Base-by-base conservation (phyloP, 2,888 invertebrate species). In the Dascillus cervinus region DNA sequence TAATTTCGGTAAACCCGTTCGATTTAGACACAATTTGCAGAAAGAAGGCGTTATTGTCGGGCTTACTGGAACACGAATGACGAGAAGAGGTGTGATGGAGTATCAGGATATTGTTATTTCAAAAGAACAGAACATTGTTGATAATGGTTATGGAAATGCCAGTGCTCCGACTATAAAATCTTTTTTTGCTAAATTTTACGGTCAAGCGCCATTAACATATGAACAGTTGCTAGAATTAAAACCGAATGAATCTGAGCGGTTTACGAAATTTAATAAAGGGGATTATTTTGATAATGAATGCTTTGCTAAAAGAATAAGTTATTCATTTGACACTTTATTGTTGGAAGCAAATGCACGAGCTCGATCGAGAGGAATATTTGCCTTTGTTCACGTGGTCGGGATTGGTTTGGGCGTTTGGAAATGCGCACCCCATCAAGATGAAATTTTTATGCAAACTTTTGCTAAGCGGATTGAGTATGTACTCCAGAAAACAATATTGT, bases 361-460 rank as follows among this genome's bases (percentile, higher is more conserved):
- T 0, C 56, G 56, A 6, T 60, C 60, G 0, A 63, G 55, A 2
- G 66, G 60, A 12, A 73, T 66, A 17, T 60, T 64, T 4, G 80
- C 77, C 0, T 81, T 69, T 44, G 46, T 82, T 1, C 79, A 81
- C 54, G 68, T 82, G 4, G 73, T 81, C 15, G 82, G 81, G 5
- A 71, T 76, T 22, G 78, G 78, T 25, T 55, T 77, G 9, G 82
- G 81, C 0, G 78, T 79, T 0, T 82, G 82, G 81, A 72, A 60
- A 50, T 64, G 73, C 19, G 71, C 75, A 0, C 49, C 58, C 0
- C 77, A 79, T 37, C 82, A 82, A 50, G 66, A 69, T 8, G 66
- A 74, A 43, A 70, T 79, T 20, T 82, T 77, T 47, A 55, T 80
- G 3, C 66, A 79, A 22, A 72, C 77, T 0, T 79, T 79, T 44